Base-by-base conservation (phyloP, 35 echinoderm and acorn worm genomes). In the Apostichopus californicus region DNA sequence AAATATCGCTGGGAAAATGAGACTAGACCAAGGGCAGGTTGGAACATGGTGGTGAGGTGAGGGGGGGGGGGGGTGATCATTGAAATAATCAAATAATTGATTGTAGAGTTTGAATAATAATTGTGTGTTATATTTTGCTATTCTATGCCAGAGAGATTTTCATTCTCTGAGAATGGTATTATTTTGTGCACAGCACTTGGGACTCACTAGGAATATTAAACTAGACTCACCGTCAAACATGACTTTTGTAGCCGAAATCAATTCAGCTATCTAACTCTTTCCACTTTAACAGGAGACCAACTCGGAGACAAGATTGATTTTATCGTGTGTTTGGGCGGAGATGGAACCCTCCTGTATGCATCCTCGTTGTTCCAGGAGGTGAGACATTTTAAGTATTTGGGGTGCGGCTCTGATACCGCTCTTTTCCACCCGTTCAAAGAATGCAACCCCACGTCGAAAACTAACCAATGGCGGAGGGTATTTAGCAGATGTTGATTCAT, bases 311-410 rank as follows among this genome's bases (percentile, higher is more conserved):
- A 94, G 80, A 91, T 98, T 54, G 97, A 98, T 87, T 98, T 98
- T 23, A 98, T 98, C 77, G 91, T 98, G 11, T 98, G 97, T 89
- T 93, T 98, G 1, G 97, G 97, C 75, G 97, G 97, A 84, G 97
- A 98, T 81, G 97, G 97, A 5, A 98, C 97, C 11, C 56, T 98
- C 13, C 86, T 98, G 5, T 98, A 96, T 81, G 97, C 97, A 78
- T 98, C 97, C 1, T 98, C 97, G 6, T 90, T 98, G 20, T 98
- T 98, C 85, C 97, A 98, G 86, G 93, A 98, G 85, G 95, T 96
- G 57, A 94, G 77, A 8, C 5, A 59, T 55, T 87, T 34, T 1
- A 34, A 34, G 28, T 34, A 34, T 34, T 34, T 34, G 28, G 28
- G 28, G 28, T 34, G 28, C 28, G 28, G 28, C 28, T 34, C n/a